Base-by-base conservation (phyloP, 2,888 invertebrate species). In the Epinotia ramella region DNA sequence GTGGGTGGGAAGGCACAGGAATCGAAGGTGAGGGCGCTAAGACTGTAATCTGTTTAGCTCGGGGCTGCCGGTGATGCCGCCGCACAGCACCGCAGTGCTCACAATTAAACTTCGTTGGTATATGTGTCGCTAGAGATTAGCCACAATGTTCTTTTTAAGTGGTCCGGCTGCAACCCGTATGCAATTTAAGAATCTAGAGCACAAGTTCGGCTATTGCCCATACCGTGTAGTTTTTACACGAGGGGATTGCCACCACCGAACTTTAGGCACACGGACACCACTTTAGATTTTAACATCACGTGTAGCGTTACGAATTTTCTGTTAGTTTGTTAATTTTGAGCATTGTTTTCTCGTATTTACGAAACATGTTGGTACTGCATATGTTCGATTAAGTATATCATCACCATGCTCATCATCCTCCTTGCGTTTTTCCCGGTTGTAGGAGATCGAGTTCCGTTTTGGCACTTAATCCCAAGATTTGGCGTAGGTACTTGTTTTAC, bases 71-170 rank as follows among this genome's bases (percentile, higher is more conserved):
- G 80, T 81, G n/a, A n/a, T n/a, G 83, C 81, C 79, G 82, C 79
- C 67, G 67, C 76, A 56, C 67, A 49, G 76, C 79, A 79, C 84
- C 84, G 84, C 84, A 81, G 86, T 87, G 91, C 87, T 92, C 91
- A 93, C 94, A 94, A 93, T 94, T 94, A 93, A 94, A 94, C 94
- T 94, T 94, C 93, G 93, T 93, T 94, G 91, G 92, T 92, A 90
- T 93, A 93, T 93, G 92, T 93, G 93, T 92, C 94, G 91, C 94
- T 92, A 84, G 93, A 94, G 93, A 94, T 93, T 93, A 93, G 90
- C 92, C 90, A 86, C 92, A 92, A 87, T 93, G 92, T 87, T 94
- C 94, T 94, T 94, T 94, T 94, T 94, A 94, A 93, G 91, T 93
- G 91, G 90, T 90, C 90, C 87, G 81, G 81, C 90, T 87, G 88